A percentile compares a stretch with the other conserved stretches of the same genome.
These are phyloP conservation scores for Hyphantria cunea DNA, from an alignment of 1,140 invertebrate species.

Conservation along the genomic window DNA sequence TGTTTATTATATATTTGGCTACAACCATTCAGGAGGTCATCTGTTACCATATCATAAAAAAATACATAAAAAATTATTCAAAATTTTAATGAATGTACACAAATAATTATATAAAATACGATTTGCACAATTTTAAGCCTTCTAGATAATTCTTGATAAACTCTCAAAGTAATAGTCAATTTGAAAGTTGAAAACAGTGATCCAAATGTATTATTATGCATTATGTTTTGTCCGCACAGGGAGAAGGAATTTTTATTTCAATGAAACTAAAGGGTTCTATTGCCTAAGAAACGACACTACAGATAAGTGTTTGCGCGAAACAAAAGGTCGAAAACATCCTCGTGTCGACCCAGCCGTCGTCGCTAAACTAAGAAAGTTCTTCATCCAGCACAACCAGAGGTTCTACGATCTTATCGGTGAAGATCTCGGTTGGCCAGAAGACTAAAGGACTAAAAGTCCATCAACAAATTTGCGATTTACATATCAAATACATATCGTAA, in stretches of 20 bases:
- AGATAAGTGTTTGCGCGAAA: conserved; percentile 96
- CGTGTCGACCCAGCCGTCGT: conserved; percentile 91
- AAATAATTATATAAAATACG: no score
- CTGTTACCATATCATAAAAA: no score
- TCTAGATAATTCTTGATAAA: no score
- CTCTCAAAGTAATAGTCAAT: no score
- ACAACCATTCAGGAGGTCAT: no score
- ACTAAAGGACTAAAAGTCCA: conserved; percentile 70
- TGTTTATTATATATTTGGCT: no score
- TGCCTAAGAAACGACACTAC: conserved; percentile 94
- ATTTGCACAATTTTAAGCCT: no score
- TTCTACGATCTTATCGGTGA: conserved; percentile 97
- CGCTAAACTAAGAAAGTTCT: conserved; percentile 95
- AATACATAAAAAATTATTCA: no score
- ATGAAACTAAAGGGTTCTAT: conserved; percentile 98
- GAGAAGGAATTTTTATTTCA: conserved; percentile 97
- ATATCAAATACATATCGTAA: conserved; percentile 75
- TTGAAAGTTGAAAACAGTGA: no score
- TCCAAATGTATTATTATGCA: no score
- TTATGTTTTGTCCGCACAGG: conserved; percentile 64
- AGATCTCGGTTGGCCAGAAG: conserved; percentile 95
- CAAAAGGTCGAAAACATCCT: conserved; percentile 96
- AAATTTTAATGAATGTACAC: no score
- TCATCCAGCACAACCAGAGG: conserved; percentile 96
- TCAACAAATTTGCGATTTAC: conserved; percentile 58